Evolutionary conservation across 2,113 vertebrate species (phyloP).

Genomic region (Bothrops jararaca): DNA sequence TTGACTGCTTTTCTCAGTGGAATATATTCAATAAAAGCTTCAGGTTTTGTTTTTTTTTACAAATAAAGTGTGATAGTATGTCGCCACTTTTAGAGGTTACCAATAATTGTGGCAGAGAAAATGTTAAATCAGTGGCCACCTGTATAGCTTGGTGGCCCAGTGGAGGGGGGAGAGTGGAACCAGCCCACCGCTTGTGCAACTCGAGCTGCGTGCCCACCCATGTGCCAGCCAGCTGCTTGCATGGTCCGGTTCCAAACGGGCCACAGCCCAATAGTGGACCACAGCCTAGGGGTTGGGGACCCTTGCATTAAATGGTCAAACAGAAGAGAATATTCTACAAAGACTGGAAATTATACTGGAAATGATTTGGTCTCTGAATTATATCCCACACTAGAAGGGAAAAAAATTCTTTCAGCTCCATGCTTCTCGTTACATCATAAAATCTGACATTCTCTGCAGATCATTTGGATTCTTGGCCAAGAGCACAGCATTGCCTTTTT

Average conservation of each 20-base stretch:
- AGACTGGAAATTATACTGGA: neutral
- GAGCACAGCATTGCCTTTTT: neutral
- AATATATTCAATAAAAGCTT: conserved; percentile 63
- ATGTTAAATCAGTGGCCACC: neutral
- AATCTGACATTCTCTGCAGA: neutral
- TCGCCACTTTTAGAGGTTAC: conserved; percentile 35
- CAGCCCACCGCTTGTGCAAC: too few species aligned
- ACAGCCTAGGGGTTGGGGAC: too few species aligned
- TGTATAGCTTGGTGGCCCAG: too few species aligned
- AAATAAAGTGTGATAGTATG: conserved; percentile 55
- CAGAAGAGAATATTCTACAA: neutral
- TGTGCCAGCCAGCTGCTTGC: too few species aligned
- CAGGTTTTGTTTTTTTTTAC: conserved; percentile 52
- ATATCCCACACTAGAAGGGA: neutral
- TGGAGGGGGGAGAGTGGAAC: too few species aligned
- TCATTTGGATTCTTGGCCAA: neutral
- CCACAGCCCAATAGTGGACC: too few species aligned
- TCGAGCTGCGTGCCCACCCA: too few species aligned
- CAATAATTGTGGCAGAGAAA: neutral
- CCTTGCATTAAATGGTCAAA: neutral
- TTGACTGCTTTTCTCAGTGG: conserved; percentile 47
- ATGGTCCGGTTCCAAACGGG: too few species aligned
- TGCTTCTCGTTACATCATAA: neutral
- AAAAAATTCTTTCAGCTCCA: too few species aligned
- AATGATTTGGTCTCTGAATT: neutral